A percentile compares a stretch with the other conserved stretches of the same genome.
phyloP scores from a whole-genome alignment of 92 coral and sea anemone genomes.

The Siderastrea siderea region DNA sequence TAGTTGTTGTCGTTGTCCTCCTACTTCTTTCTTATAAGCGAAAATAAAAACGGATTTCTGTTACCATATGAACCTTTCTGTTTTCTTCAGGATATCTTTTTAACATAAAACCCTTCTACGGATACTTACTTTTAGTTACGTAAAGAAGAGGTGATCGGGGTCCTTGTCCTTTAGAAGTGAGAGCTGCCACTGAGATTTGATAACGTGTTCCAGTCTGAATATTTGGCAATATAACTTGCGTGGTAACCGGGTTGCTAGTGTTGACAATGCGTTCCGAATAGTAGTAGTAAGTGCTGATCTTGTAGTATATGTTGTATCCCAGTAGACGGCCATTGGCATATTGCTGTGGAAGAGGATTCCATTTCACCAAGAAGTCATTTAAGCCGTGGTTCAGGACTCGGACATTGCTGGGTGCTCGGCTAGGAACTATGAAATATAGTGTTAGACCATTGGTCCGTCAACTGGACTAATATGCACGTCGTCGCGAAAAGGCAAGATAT shows the following conservation, averaged over 20 bases:
- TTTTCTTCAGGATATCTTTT: too few relatives aligned
- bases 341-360: slow-evolving; percentile 8
- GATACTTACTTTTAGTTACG: background rate
- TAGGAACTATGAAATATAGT: slow-evolving; percentile 2
- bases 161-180: slow-evolving; percentile 17
- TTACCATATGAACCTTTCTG: too few relatives aligned
- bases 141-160: slow-evolving; percentile 14
- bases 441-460: too few relatives aligned
- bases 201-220: background rate
- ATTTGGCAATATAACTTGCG: background rate
- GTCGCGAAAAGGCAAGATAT: too few relatives aligned
- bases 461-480: too few relatives aligned
- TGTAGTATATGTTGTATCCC: slow-evolving; percentile 17
- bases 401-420: slow-evolving; percentile 10
- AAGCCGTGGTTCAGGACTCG: background rate
- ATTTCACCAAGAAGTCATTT: background rate
- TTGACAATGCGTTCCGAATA: slow-evolving; percentile 7
- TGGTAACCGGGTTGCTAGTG: background rate
- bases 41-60: too few relatives aligned
- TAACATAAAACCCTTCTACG: too few relatives aligned
- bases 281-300: background rate
- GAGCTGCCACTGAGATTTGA: slow-evolving; percentile 6
- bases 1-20: too few relatives aligned
- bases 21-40: too few relatives aligned
- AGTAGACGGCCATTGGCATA: background rate